phyloP scores from a whole-genome alignment of 2,797 vertebrate species.

The Apogon talboti region DNA sequence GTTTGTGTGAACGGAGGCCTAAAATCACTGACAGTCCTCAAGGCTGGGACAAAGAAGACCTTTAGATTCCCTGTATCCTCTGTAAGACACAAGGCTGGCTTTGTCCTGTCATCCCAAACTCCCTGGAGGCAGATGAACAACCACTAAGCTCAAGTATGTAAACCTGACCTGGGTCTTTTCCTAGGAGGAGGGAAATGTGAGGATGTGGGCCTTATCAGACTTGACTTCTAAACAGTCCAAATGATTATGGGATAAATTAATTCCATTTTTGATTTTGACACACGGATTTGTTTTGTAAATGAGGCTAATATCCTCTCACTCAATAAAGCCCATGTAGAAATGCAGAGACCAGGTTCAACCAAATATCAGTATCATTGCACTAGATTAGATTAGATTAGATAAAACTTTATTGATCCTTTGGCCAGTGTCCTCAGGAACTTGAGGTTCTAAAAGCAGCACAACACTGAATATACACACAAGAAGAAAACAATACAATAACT shows the following conservation, averaged over 20 bases:
- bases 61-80: constrained; percentile 52
- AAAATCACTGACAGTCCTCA: constrained; percentile 11
- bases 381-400: too few species aligned
- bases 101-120: constrained; percentile 36
- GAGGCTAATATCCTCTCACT: background rate
- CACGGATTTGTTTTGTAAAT: background rate
- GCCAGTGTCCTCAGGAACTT: too few species aligned
- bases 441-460: too few species aligned
- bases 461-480: too few species aligned
- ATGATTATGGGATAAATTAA: constrained; percentile 11
- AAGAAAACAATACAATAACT: too few species aligned
- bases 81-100: constrained; percentile 29
- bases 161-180: constrained; percentile 2
- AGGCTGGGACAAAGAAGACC: too few species aligned
- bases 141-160: constrained; percentile 20
- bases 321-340: background rate
- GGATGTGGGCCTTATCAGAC: background rate
- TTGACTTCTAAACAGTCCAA: background rate
- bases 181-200: background rate
- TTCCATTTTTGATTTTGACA: background rate
- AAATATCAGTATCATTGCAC: too few species aligned
- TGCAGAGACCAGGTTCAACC: background rate
- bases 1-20: constrained; percentile 13
- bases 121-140: constrained; percentile 36
- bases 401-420: too few species aligned